A percentile compares a stretch with the other conserved stretches of the same genome.
phyloP scores from a whole-genome alignment of 2,888 invertebrate species.

The Panopea generosa region DNA sequence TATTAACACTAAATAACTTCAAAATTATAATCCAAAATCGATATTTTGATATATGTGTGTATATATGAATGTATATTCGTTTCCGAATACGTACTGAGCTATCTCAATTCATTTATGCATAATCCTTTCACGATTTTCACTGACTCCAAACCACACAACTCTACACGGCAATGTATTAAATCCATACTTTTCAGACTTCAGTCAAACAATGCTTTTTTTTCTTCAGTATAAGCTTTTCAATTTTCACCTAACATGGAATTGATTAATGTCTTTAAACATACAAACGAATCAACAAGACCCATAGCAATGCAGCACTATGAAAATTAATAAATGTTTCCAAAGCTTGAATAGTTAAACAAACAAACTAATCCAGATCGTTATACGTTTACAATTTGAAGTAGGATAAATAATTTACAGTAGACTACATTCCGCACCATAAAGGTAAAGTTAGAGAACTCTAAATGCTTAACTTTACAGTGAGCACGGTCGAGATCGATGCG shows the following conservation, averaged over 20 bases:
- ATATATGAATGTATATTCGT: too few species aligned
- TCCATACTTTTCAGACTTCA: neutral
- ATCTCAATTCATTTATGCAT: too few species aligned
- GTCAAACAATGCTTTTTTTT: neutral
- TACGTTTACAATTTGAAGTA: constrained; percentile 45
- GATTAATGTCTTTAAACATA: neutral
- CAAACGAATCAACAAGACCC: constrained; percentile 35
- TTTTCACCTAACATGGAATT: neutral
- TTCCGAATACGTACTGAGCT: too few species aligned
- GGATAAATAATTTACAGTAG: constrained; percentile 55
- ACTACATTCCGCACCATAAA: constrained; percentile 23
- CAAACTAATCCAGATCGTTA: constrained; percentile 45
- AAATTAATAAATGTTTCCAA: constrained; percentile 46
- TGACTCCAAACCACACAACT: too few species aligned
- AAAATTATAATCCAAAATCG: constrained; percentile 60
- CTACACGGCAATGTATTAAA: neutral
- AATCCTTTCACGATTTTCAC: too few species aligned
- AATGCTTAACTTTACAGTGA: neutral
- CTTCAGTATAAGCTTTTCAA: too few species aligned
- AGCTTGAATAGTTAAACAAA: constrained; percentile 39
- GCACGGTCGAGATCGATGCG: constrained; percentile 1
- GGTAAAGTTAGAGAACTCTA: neutral
- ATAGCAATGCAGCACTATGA: constrained; percentile 40
- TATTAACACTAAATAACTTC: constrained; percentile 41
- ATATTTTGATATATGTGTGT: constrained; percentile 37